Conservation (phyloP, 2,113 vertebrate species). For the Saccopteryx leptura region DNA sequence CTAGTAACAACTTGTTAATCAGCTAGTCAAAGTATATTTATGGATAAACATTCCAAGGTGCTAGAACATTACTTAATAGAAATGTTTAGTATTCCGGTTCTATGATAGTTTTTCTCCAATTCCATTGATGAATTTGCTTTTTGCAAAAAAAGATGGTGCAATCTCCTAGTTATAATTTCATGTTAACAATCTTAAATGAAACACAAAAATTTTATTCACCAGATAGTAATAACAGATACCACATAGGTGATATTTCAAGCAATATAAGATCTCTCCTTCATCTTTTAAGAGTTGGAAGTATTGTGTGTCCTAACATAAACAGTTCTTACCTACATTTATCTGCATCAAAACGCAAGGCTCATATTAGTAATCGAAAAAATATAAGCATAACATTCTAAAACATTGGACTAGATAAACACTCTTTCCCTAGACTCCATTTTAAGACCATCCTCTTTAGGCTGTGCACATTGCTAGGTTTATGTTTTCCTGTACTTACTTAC, state of each 20-base stretch:
- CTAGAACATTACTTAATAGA: neutral
- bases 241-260: neutral
- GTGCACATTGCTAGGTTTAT: neutral
- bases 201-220: neutral
- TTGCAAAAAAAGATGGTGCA: neutral
- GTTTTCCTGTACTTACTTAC: neutral
- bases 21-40: neutral
- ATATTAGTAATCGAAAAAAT: neutral
- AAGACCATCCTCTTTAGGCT: neutral
- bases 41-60: neutral
- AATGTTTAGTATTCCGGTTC: neutral
- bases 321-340: neutral
- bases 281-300: neutral
- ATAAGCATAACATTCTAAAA: neutral
- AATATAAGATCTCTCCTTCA: neutral
- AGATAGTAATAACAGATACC: neutral
- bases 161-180: neutral
- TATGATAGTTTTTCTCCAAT: neutral
- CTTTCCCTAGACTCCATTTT: neutral
- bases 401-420: neutral
- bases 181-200: neutral
- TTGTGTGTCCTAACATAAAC: neutral
- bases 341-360: neutral
- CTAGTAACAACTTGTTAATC: neutral
- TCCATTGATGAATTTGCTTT: neutral